These are phyloP conservation scores for Clavelina lepadiformis DNA, from an alignment of 23 tunicate species.

Conservation along the genomic window DNA sequence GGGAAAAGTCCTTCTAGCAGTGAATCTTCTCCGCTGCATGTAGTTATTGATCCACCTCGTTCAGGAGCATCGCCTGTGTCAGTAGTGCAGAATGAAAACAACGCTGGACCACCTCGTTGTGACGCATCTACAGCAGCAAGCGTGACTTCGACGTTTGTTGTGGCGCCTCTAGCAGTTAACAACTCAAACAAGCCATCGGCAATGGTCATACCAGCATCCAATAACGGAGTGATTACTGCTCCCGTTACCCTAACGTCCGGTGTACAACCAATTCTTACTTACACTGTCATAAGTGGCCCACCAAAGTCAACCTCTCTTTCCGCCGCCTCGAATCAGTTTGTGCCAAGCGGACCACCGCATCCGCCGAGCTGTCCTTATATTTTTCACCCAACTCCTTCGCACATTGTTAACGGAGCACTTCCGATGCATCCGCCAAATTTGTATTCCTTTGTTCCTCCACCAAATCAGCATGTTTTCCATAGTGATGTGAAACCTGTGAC, in stretches of 20 bases:
- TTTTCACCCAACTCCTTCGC: constrained; percentile 21
- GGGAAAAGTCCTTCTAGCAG: no score
- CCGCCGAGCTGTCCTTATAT: constrained; percentile 25
- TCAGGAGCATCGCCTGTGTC: no score
- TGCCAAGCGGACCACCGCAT: constrained; percentile 13
- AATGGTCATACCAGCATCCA: not conserved
- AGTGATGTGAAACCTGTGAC: constrained; percentile 3
- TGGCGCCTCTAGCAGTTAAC: no score
- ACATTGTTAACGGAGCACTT: constrained; percentile 39
- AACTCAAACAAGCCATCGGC: no score
- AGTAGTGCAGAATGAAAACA: no score
- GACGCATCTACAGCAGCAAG: no score
- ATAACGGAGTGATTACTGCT: constrained; percentile 3
- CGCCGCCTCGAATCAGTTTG: constrained; percentile 35
- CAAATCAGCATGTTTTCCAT: constrained; percentile 10
- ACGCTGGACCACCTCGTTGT: no score
- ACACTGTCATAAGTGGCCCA: constrained; percentile 48
- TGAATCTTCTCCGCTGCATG: no score
- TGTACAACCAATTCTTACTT: constrained; percentile 67
- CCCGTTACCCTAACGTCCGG: constrained; percentile 33
- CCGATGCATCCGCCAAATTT: constrained; percentile 32
- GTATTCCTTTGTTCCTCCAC: constrained; percentile 27
- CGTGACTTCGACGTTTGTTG: no score
- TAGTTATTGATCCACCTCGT: no score
- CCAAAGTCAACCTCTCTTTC: constrained; percentile 34